Evolutionary conservation across 2,113 vertebrate genomes (phyloP), one percentile per base, ranked within the genome.

Genomic region (Epinephelus moara): DNA sequence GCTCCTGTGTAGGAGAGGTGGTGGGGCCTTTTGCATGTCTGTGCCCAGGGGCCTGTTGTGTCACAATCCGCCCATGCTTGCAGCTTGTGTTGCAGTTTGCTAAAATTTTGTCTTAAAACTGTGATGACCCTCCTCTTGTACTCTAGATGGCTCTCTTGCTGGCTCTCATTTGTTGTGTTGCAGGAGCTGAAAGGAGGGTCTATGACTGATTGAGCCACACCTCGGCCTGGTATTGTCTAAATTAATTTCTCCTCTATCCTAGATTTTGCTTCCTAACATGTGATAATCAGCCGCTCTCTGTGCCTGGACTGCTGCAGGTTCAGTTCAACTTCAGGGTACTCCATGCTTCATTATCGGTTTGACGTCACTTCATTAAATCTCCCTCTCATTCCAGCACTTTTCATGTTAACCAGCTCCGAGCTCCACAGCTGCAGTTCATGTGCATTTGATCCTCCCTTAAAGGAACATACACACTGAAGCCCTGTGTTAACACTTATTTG

Each of bases 401-500:
- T 71, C 53, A 82, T 66, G 30, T 64, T 68, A 69, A 60, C 45
- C 50, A 47, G 15, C 15, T 17, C 40, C 62, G 21, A 47, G 13
- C 15, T 17, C 40, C 62, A 27, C 15, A n/a, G 40, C 45, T 67
- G 56, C 47, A 42, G 23, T 75, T 56, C 40, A 63, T 23, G 13
- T 55, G 40, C 17, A 55, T 77, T 57, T 52, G 18, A 78, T 59
- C 56, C 74, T n/a, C 47, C 60, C 49, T 50, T 27, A 53, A 72
- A 72, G 69, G 21, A 62, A 67, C 49, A n/a, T 23, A 13, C 27
- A 52, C 25, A 40, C n/a, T 17, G 23, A 40, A 80, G 45, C 53
- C 27, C 13, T 2, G 37, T 60, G 52, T 70, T 75, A 74, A 88
- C 70, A 33, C 64, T 66, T 70, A 37, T 70, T 71, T 75, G 59